phyloP scores from a whole-genome alignment of 2,888 invertebrate species.

The Papilio demoleus region DNA sequence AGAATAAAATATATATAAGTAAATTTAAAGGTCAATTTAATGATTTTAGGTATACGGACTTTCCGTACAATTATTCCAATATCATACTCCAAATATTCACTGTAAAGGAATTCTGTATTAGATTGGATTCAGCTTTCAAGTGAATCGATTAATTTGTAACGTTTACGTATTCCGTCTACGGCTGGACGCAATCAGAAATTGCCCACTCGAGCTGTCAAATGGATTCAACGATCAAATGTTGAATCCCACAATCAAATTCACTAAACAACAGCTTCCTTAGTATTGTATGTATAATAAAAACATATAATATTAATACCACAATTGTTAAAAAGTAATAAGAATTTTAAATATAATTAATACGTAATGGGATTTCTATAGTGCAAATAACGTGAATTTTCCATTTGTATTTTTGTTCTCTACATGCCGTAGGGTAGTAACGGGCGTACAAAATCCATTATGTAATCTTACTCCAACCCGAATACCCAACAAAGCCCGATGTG shows the following conservation, averaged over 20 bases:
- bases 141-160: constrained; percentile 12
- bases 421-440: constrained; percentile 22
- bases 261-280: background rate
- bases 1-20: too few relatives aligned
- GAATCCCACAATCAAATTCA: constrained; percentile 1
- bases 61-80: background rate
- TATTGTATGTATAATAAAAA: background rate
- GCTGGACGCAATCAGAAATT: background rate
- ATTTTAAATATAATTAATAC: background rate
- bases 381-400: constrained; percentile 5
- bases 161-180: constrained; percentile 12
- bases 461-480: constrained; percentile 43
- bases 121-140: constrained; percentile 8
- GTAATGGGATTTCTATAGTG: background rate
- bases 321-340: background rate
- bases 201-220: constrained; percentile 12
- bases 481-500: constrained; percentile 44
- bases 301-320: background rate
- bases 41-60: too few relatives aligned
- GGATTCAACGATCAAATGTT: constrained; percentile 19
- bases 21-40: too few relatives aligned
- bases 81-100: background rate
- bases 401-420: constrained; percentile 22
- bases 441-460: constrained; percentile 33
- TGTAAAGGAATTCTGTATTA: constrained; percentile 2